Base-by-base conservation (phyloP, 2,888 invertebrate genomes). In the Agrochola lychnidis region DNA sequence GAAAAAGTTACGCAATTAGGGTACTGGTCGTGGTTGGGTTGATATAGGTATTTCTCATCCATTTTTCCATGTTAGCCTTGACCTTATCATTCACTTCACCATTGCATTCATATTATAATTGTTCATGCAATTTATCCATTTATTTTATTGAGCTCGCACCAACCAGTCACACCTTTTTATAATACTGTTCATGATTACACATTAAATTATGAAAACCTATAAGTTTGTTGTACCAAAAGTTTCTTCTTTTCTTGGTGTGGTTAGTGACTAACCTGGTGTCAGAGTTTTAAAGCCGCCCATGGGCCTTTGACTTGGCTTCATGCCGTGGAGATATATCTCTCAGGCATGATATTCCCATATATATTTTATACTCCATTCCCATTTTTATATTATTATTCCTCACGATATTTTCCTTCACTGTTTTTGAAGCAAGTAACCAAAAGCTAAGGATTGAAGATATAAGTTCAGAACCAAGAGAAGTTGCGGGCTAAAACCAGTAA, bases 401-500 rank as follows among this genome's bases (percentile, higher is more conserved):
- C 36, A 36, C 36, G 36, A 36, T 36, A 36, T 36, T 36, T 36
- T 36, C 36, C 36, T 36, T 36, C 4, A 36, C 36, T 36, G 36
- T 36, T 36, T 36, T 36, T 36, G 36, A 36, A 36, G 36, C 36
- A 36, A 36, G 36, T 36, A 36, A 40, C 40, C 19, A 45, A 19
- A 59, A 30, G 3, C 1, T 36, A 30, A 51, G 4, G 45, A 63
- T 0, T 12, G 1, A 63, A n/a, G 7, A 68, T 68, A n/a, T 56
- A n/a, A 30, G 10, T 16, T 5, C 5, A 69, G 5, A 9, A 45
- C 0, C 36, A 62, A 56, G 59, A 42, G 19, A 69, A 70, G 4
- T 56, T 36, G 57, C 36, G 36, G 36, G 36, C 22, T 59, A n/a
- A 25, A 67, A 61, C 62, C 12, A 73, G 53, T 70, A 70, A 42